Conservation (phyloP, 2,113 vertebrate species). For the Hyla sarda region DNA sequence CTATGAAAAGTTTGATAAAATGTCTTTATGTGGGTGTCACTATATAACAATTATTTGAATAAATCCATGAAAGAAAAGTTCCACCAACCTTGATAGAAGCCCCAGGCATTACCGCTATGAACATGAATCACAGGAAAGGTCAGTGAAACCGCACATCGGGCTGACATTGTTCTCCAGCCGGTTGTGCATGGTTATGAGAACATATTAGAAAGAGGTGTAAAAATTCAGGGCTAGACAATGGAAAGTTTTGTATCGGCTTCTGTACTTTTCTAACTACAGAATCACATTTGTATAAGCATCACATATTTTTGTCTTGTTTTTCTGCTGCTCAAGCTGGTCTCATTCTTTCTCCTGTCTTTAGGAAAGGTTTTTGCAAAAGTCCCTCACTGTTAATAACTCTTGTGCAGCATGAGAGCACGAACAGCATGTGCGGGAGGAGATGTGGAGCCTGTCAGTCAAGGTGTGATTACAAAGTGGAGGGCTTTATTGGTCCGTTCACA, state of each 20-base stretch:
- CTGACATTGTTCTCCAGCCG: background rate
- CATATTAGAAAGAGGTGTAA: background rate
- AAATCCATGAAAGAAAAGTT: too few relatives aligned
- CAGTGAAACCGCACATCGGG: background rate
- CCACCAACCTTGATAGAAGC: background rate
- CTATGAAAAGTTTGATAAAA: too few relatives aligned
- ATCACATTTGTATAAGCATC: too few relatives aligned
- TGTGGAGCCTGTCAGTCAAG: slow-evolving; percentile 14
- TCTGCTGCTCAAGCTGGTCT: background rate
- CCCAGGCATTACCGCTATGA: background rate
- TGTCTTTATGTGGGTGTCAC: too few relatives aligned
- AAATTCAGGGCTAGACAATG: background rate
- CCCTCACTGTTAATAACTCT: slow-evolving; percentile 4
- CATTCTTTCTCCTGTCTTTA: background rate
- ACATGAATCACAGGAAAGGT: background rate
- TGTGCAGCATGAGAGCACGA: background rate
- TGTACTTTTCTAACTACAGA: too few relatives aligned
- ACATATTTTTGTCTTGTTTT: background rate
- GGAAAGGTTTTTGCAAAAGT: background rate
- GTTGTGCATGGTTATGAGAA: background rate
- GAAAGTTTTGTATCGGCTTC: background rate
- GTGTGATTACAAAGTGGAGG: background rate
- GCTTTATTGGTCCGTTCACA: background rate
- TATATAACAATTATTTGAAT: too few relatives aligned
- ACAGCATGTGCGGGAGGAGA: background rate